Evolutionary conservation across 2,888 invertebrate genomes (phyloP).

Genomic region (Xanthorhoe spadicearia): DNA sequence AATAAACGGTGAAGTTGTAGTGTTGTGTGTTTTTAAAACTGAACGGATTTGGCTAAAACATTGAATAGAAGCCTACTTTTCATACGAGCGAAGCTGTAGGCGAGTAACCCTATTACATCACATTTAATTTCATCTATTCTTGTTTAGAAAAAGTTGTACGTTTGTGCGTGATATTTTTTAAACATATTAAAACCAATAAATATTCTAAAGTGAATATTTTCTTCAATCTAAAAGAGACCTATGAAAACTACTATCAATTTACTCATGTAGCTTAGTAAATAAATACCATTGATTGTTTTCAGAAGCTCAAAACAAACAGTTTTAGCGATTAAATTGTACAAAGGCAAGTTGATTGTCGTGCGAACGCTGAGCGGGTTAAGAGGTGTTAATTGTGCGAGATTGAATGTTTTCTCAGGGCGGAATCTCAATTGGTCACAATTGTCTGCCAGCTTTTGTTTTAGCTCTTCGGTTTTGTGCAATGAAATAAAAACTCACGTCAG

Average conservation of each 20-base stretch:
- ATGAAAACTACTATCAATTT: background rate
- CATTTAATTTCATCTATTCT: no score
- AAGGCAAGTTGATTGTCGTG: constrained; percentile 78
- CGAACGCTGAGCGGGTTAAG: constrained; percentile 83
- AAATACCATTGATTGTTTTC: constrained; percentile 24
- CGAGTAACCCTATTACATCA: no score
- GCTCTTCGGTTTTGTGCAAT: constrained; percentile 28
- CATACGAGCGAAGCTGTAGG: no score
- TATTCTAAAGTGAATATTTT: background rate
- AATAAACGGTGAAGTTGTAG: no score
- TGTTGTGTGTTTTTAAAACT: no score
- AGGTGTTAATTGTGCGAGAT: constrained; percentile 86
- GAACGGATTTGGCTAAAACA: no score
- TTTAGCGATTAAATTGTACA: constrained; percentile 66
- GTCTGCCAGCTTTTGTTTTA: constrained; percentile 52
- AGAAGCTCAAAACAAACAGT: constrained; percentile 41
- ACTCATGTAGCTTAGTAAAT: background rate
- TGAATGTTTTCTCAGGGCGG: constrained; percentile 85
- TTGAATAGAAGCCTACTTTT: no score
- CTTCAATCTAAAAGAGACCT: background rate
- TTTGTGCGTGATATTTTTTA: no score
- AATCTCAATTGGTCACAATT: constrained; percentile 83
- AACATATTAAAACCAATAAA: no score
- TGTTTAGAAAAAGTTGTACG: no score
- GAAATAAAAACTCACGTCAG: background rate